A percentile compares a stretch with the other conserved stretches of the same genome.
These are phyloP conservation scores for Pycnonotus jocosus DNA, from an alignment of 2,113 vertebrate genomes.

Conservation along the genomic window DNA sequence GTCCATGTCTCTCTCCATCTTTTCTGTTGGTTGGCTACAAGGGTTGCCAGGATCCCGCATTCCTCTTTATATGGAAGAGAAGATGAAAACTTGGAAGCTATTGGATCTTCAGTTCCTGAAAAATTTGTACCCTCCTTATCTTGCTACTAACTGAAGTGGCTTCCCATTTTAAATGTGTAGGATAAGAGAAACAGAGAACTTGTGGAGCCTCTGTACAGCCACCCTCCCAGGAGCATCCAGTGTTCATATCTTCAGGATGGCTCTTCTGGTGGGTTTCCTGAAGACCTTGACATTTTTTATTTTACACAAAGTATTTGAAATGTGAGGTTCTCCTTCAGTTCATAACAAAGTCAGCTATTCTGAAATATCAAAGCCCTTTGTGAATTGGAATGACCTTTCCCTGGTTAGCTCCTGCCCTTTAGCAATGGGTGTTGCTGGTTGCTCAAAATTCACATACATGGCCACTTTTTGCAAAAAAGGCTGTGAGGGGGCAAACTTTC, in stretches of 20 bases:
- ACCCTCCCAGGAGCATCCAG: neutral
- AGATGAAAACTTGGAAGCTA: neutral
- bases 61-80: neutral
- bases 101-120: neutral
- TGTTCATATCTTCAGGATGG: neutral
- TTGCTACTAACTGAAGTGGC: neutral
- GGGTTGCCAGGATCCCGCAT: neutral
- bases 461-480: slow-evolving; percentile 1
- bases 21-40: fast-evolving
- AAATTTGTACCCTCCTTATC: neutral
- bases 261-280: slow-evolving; percentile 10
- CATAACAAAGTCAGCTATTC: slow-evolving; percentile 53
- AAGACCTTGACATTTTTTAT: neutral
- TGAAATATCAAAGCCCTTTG: slow-evolving; percentile 57
- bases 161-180: neutral
- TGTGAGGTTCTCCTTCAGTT: slow-evolving; percentile 48
- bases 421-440: slow-evolving; percentile 50
- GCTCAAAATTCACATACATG: slow-evolving; percentile 25
- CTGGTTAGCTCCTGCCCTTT: slow-evolving; percentile 55
- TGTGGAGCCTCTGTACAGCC: neutral
- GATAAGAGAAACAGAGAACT: neutral
- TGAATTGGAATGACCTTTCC: slow-evolving; percentile 63
- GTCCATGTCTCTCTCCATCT: neutral
- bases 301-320: slow-evolving; percentile 36
- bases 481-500: slow-evolving; percentile 31